Base-by-base conservation (phyloP, 1,140 invertebrate genomes). In the Drosophila bipectinata region DNA sequence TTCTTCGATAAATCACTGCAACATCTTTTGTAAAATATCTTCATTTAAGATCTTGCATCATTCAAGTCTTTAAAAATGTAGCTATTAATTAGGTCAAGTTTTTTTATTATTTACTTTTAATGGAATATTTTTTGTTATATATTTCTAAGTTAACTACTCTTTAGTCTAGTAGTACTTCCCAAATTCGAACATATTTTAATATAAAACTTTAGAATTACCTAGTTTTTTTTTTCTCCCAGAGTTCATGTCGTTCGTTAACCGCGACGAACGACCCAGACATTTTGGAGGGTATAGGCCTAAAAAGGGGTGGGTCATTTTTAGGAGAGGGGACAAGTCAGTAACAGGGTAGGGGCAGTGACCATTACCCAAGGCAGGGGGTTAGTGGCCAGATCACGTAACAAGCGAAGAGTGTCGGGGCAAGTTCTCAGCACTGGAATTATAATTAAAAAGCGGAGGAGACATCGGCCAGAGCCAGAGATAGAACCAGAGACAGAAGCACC, bases 381-480 rank as follows among this genome's bases (percentile, higher is more conserved):
- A 69, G 51, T 69, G 66, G 44, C 67, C 63, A 68, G 48, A 49
- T 62, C 69, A 79, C 67, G 58, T 69, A 79, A 79, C 66, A 63
- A 48, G 56, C 71, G 47, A 54, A 53, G 55, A 54, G 37, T 44
- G 51, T 18, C 10, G 51, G 41, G 41, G 41, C 41, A 14, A 69
- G 64, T 88, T 88, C 83, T 88, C 76, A 88, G 83, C 83, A 78
- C 75, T 79, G 48, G 74, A 79, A 79, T 83, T 83, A 77, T 88
- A 88, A 88, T 88, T 88, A 88, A 88, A 44, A 87, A 79, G 81
- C 56, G 72, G 83, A 77, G 84, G 82, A 88, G 74, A 88, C 69
- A 75, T 58, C 61, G 61, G 24, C 44, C 71, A 56, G 60, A 37
- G 32, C 59, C 69, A 52, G 55, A 34, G 32, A 34, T 34, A 34